phyloP scores from a whole-genome alignment of 2,888 invertebrate species.

The Lissonota sp. region DNA sequence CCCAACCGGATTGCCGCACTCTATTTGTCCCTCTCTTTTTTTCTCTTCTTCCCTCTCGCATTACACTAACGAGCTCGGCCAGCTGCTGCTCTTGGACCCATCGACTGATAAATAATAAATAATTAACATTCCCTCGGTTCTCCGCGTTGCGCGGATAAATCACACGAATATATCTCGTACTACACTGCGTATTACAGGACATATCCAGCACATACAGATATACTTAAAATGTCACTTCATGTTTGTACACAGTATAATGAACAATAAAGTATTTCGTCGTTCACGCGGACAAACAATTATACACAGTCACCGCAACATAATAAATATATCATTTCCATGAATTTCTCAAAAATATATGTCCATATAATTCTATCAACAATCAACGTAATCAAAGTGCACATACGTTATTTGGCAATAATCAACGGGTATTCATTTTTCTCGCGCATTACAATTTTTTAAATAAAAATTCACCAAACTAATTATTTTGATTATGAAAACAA shows the following conservation, averaged over 20 bases:
- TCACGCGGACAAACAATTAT: not conserved
- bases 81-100: constrained; percentile 60
- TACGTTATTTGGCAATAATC: no score
- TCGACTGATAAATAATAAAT: constrained; percentile 61
- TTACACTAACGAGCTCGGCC: constrained; percentile 54
- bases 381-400: no score
- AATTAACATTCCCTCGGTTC: constrained; percentile 50
- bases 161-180: constrained; percentile 14
- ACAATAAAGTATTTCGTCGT: not conserved
- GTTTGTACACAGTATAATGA: no score
- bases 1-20: not conserved
- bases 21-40: constrained; percentile 5
- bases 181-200: constrained; percentile 7
- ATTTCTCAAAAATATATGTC: not conserved
- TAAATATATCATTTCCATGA: not conserved
- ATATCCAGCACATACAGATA: not conserved
- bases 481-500: no score
- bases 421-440: no score
- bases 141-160: constrained; percentile 36
- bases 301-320: not conserved
- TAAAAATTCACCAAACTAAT: no score
- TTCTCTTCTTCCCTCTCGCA: constrained; percentile 14
- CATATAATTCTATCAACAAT: no score
- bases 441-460: no score
- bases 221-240: no score